Evolutionary conservation across 2,888 invertebrate species (phyloP), one percentile per base, ranked within the genome.

Genomic region (Embidobia sp.): DNA sequence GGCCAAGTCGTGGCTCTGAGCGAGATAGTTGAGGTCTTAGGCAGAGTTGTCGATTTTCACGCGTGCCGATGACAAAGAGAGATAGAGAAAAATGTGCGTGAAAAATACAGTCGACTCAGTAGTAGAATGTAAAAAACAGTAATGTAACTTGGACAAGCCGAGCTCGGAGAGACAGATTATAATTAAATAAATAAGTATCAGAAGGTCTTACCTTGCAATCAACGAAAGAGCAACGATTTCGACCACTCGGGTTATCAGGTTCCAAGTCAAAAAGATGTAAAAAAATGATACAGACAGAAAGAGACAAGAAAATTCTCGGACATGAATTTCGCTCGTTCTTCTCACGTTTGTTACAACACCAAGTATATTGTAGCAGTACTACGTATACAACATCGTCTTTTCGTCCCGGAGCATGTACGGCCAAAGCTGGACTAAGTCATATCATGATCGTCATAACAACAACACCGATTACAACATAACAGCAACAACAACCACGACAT

Each of bases 201-300:
- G n/a, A n/a, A n/a, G 48, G 29, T 53, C 82, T 82, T 82, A 82
- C 82, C 82, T 82, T 81, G 72, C 48, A 35, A 61, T 40, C 74
- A 79, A 80, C 49, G 75, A 79, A 72, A 80, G 4, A 37, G 42
- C 63, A 46, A 49, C 40, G 53, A 73, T 63, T 27, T 55, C 29
- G 37, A 53, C 35, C 16, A 11, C 13, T 61, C 37, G 7, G 40
- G 22, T 42, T 46, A n/a, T n/a, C n/a, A n/a, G n/a, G 19, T 53
- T 53, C 11, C 26, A 44, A 40, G 61, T 53, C 1, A 33, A 63
- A 44, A 57, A 44, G 37, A 59, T 16, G 19, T 26, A 31, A 57
- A 74, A 77, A n/a, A 33, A 26, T 55, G 57, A 35, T 35, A 63
- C 35, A 72, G 48, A 61, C 35, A 57, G 46, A 55, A 57, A 61